These are phyloP conservation scores for Kryptolebias marmoratus DNA, from an alignment of 2,113 vertebrate species.

Conservation along the genomic window DNA sequence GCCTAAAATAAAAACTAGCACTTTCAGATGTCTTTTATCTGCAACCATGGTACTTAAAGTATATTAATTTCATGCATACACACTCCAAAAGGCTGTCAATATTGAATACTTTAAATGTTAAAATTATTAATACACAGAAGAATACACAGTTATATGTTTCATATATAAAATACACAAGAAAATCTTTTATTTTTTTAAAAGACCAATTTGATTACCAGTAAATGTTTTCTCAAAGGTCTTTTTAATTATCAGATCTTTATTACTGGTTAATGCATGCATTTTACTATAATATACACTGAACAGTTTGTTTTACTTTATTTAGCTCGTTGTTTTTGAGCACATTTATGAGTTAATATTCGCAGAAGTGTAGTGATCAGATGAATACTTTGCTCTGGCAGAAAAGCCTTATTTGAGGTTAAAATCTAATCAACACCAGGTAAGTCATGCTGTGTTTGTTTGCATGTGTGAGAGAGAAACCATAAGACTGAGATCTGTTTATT, in stretches of 20 bases:
- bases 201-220: not conserved
- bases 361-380: slow-evolving; percentile 18
- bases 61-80: too few relatives aligned
- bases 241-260: not conserved
- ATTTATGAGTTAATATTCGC: not conserved
- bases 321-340: not conserved
- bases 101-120: not conserved
- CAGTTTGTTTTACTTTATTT: not conserved
- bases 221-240: not conserved
- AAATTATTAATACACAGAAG: not conserved
- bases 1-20: too few relatives aligned
- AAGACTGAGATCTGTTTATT: slow-evolving; percentile 6
- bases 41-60: too few relatives aligned
- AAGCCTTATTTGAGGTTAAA: slow-evolving; percentile 6
- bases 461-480: not conserved
- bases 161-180: not conserved
- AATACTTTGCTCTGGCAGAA: slow-evolving; percentile 15
- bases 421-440: slow-evolving; percentile 13
- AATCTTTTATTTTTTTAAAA: not conserved
- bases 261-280: not conserved
- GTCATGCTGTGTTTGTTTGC: slow-evolving; percentile 14
- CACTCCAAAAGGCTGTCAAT: too few relatives aligned
- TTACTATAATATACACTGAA: not conserved
- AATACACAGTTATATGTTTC: not conserved
- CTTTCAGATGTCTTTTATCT: too few relatives aligned